These are phyloP conservation scores for Ranitomeya imitator DNA, from an alignment of 2,113 vertebrate genomes.

Conservation along the genomic window DNA sequence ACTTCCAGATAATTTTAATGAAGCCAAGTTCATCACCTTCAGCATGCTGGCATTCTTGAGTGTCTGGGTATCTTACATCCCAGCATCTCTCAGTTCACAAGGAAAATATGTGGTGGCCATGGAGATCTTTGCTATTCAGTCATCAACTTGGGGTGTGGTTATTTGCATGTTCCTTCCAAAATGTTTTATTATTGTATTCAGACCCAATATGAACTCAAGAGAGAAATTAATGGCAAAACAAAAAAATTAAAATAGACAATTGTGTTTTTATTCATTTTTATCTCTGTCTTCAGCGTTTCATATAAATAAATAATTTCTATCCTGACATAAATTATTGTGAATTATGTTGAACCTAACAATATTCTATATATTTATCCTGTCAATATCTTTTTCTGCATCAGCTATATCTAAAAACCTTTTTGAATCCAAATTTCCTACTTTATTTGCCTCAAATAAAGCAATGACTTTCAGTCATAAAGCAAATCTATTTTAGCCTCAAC, in stretches of 20 bases:
- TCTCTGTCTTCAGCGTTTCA: neutral
- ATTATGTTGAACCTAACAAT: neutral
- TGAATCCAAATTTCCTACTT: no score
- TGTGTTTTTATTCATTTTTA: neutral
- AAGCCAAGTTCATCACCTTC: conserved; percentile 58
- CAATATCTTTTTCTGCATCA: no score
- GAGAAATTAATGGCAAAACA: conserved; percentile 36
- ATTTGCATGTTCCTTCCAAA: conserved; percentile 12
- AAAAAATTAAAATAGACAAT: neutral
- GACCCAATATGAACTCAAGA: conserved; percentile 49
- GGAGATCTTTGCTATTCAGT: conserved; percentile 57
- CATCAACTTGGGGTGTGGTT: conserved; percentile 58
- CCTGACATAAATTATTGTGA: neutral
- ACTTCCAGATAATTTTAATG: conserved; percentile 58
- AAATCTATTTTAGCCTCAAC: no score
- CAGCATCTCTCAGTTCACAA: conserved; percentile 61
- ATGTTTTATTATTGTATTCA: conserved; percentile 57
- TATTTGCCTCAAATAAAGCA: no score
- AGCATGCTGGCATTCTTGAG: conserved; percentile 18
- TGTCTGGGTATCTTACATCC: conserved; percentile 54
- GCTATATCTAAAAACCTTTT: no score
- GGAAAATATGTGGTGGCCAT: conserved; percentile 55
- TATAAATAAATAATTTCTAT: neutral
- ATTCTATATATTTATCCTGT: neutral
- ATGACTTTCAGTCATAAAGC: no score